These are phyloP conservation scores for Ellobius talpinus DNA, from an alignment of 2,113 vertebrate genomes.

Conservation along the genomic window DNA sequence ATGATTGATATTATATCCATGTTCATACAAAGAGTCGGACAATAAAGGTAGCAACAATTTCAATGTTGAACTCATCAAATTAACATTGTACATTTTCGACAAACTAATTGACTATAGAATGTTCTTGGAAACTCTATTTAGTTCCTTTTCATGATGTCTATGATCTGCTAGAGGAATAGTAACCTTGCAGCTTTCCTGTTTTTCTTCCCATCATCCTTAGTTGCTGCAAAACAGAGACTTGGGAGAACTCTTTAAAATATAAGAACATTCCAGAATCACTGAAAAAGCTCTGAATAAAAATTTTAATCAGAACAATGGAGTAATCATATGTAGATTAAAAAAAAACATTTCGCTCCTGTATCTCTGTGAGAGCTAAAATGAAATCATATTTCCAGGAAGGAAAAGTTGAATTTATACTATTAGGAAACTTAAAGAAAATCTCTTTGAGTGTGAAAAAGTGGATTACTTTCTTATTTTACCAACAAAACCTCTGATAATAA, in stretches of 20 bases:
- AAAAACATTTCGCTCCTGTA: background rate
- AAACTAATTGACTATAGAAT: conserved; percentile 8
- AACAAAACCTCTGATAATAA: background rate
- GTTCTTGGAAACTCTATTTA: background rate
- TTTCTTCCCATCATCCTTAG: background rate
- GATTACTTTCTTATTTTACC: conserved; percentile 17
- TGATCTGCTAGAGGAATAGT: conserved; percentile 3
- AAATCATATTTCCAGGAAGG: background rate
- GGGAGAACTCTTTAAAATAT: background rate
- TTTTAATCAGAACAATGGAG: background rate
- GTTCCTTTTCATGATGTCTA: conserved; percentile 35
- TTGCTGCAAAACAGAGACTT: background rate
- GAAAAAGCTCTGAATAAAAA: background rate
- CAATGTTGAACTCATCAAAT: conserved; percentile 22
- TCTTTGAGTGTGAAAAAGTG: background rate
- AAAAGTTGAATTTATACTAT: background rate
- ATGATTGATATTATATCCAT: background rate
- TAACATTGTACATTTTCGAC: background rate
- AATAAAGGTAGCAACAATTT: background rate
- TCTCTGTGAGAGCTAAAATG: background rate
- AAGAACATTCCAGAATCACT: background rate
- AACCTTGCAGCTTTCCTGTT: background rate
- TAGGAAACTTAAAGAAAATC: background rate
- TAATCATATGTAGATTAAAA: background rate
- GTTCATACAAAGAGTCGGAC: background rate